Percentiles rank a stretch among this genome's conserved stretches.
Conservation (phyloP, 2,797 vertebrate genomes). For the Lepilemur ruficaudatus region DNA sequence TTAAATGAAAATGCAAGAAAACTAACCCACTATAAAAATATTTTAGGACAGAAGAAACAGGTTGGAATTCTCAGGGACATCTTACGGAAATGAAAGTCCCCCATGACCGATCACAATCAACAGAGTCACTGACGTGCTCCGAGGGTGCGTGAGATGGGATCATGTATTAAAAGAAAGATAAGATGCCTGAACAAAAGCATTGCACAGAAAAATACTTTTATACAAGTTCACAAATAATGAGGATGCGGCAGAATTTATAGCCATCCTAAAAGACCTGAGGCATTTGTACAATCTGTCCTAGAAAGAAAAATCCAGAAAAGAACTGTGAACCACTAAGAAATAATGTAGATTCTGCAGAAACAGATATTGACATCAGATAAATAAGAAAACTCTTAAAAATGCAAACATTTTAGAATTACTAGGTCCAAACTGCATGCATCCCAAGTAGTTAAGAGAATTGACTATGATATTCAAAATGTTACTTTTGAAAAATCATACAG, state of each 20-base stretch:
- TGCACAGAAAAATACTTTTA: neutral
- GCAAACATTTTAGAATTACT: neutral
- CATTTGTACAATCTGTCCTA: neutral
- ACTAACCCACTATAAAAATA: neutral
- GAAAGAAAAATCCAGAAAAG: constrained; percentile 3
- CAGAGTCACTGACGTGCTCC: fast-evolving
- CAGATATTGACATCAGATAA: neutral
- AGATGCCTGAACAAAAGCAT: no score
- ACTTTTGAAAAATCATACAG: constrained; percentile 3
- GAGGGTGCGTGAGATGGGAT: neutral
- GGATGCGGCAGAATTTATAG: neutral
- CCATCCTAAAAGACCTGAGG: neutral
- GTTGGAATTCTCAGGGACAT: neutral
- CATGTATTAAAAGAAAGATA: neutral
- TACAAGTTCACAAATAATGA: neutral
- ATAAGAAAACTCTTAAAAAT: neutral
- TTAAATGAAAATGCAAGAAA: neutral
- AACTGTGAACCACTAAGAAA: neutral
- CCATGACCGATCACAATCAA: no score
- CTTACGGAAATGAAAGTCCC: neutral
- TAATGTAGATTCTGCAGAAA: neutral
- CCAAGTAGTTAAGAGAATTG: neutral
- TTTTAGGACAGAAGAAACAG: neutral
- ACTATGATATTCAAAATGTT: neutral
- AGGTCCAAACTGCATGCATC: neutral